phyloP scores from a whole-genome alignment of 2,888 invertebrate species.

The Allophyes oxyacanthae region DNA sequence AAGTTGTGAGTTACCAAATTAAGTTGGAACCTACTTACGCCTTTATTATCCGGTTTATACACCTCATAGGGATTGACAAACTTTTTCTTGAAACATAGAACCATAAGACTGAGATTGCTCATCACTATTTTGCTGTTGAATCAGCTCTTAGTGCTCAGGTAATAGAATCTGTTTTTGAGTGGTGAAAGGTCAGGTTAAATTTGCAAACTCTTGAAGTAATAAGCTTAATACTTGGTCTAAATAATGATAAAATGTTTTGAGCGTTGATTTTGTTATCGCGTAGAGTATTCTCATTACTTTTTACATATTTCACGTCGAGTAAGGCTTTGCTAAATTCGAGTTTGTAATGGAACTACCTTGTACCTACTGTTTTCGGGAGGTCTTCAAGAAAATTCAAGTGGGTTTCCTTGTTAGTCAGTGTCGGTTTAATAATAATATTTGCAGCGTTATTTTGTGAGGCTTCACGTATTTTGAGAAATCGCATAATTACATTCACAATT shows the following conservation, averaged over 20 bases:
- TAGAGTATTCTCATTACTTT: constrained; percentile 64
- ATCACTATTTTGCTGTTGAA: constrained; percentile 29
- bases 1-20: constrained; percentile 53
- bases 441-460: constrained; percentile 37
- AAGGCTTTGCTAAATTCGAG: constrained; percentile 53
- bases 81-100: constrained; percentile 50
- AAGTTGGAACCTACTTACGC: constrained; percentile 54
- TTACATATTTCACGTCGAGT: constrained; percentile 58
- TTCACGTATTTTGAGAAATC: constrained; percentile 28
- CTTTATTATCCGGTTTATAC: constrained; percentile 49
- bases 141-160: not conserved
- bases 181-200: constrained; percentile 16
- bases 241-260: constrained; percentile 67
- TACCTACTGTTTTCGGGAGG: constrained; percentile 45
- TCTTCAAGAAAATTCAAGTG: constrained; percentile 56
- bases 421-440: constrained; percentile 57
- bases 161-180: constrained; percentile 43
- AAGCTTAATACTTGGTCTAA: constrained; percentile 64
- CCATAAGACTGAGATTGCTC: constrained; percentile 44
- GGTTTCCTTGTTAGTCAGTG: constrained; percentile 57
- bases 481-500: constrained; percentile 10
- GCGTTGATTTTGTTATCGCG: constrained; percentile 63
- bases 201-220: constrained; percentile 59
- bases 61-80: constrained; percentile 57
- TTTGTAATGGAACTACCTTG: constrained; percentile 60